Base-by-base conservation (phyloP, 2,888 invertebrate species). In the Steinernema scapterisci region DNA sequence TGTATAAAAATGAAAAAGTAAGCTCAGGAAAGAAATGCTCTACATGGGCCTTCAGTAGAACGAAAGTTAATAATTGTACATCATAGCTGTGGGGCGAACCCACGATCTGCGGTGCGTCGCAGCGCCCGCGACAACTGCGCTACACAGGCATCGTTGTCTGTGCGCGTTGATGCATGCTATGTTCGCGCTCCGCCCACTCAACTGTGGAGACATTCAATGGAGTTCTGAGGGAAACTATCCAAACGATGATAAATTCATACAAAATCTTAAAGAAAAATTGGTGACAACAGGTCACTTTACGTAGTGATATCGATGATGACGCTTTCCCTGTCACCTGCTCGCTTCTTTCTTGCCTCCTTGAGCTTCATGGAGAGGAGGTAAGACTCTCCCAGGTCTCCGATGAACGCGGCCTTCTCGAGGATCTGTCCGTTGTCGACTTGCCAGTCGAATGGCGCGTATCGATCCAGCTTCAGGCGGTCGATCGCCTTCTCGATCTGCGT, bases 391-490 rank as follows among this genome's bases (percentile, higher is more conserved):
- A 82, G 77, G 71, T 83, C 82, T 3, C 82, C 82, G 25, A 83
- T 81, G 54, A 77, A 77, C 7, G 76, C 73, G 2, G 83, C 82
- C 54, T 82, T 81, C 71, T 77, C 72, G 44, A 73, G 56, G n/a
- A 75, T 43, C 27, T 45, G 27, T 11, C 63, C 63, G 45, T 70
- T 56, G 16, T 71, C 44, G 16, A 77, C 79, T 74, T 82, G 75
- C 84, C 84, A 84, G 38, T 84, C 84, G 70, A 84, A 51, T 13
- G 81, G 82, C 19, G 79, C 78, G 45, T 78, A 73, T 73, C 81
- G 74, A 25, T 81, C 78, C 48, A 82, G 75, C n/a, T 73, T 27
- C 23, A 77, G 63, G 27, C 78, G 76, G 1, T 74, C 73, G 16
- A 82, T 81, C 5, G 80, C 84, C 23, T 77, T 71, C 13, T 51